Evolutionary conservation across 1,140 invertebrate genomes (phyloP).

Genomic region (Atta colombica): DNA sequence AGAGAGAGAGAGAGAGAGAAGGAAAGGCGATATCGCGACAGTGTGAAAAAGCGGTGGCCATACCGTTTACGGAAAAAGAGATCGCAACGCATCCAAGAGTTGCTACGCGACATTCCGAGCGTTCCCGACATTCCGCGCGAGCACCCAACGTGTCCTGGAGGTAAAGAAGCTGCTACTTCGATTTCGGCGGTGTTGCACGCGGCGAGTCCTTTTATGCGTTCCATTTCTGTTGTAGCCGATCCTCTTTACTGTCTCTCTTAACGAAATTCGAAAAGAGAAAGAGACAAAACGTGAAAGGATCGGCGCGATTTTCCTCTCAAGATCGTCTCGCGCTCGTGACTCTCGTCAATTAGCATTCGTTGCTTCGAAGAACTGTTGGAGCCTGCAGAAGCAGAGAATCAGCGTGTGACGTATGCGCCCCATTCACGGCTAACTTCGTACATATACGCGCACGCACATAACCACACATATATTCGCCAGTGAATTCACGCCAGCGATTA

Average conservation of each 20-base stretch:
- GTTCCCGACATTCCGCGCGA: slow-evolving; percentile 28
- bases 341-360: slow-evolving; percentile 13
- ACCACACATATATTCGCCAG: not conserved
- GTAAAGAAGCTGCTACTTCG: not conserved
- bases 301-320: not conserved
- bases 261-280: not conserved
- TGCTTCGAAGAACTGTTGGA: not conserved
- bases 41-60: not conserved
- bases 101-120: slow-evolving; percentile 35
- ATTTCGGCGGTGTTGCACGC: not conserved
- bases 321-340: not conserved
- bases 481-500: slow-evolving; percentile 12
- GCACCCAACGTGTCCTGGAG: slow-evolving; percentile 4
- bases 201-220: too few relatives aligned
- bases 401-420: not conserved
- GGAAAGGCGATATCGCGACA: not conserved
- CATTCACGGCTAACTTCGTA: slow-evolving; percentile 1
- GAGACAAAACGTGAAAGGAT: not conserved
- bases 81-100: slow-evolving; percentile 8
- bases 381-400: not conserved
- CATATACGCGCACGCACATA: not conserved
- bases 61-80: slow-evolving; percentile 8
- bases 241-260: not conserved
- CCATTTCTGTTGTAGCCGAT: not conserved
- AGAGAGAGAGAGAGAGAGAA: not conserved